Conservation (phyloP, 2,797 vertebrate species). For the Aldrovandia affinis region DNA sequence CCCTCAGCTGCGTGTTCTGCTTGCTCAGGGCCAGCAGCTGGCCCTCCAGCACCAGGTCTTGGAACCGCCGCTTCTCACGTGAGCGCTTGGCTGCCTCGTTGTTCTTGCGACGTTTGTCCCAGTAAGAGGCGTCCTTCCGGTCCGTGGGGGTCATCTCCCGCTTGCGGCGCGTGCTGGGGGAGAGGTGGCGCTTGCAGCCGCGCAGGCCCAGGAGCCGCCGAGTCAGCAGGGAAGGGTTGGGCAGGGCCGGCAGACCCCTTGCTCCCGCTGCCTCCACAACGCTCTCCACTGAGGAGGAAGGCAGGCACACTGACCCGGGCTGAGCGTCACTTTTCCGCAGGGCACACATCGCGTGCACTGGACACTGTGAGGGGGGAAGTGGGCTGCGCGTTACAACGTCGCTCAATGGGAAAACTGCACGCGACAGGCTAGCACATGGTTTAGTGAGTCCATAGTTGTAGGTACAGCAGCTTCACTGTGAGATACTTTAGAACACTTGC, state of each 20-base stretch:
- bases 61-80: slow-evolving; percentile 76
- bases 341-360: slow-evolving; percentile 48
- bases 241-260: slow-evolving; percentile 5
- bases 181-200: slow-evolving; percentile 29
- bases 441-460: too few species aligned
- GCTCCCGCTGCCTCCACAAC: slow-evolving; percentile 23
- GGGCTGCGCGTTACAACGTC: not conserved
- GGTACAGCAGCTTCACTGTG: too few species aligned
- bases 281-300: slow-evolving; percentile 49
- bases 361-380: not conserved
- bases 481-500: too few species aligned
- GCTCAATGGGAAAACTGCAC: not conserved
- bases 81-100: slow-evolving; percentile 88
- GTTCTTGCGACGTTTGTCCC: slow-evolving; percentile 88
- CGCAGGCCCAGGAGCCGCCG: slow-evolving; percentile 51
- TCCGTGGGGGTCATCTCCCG: slow-evolving; percentile 68
- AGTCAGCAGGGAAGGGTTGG: slow-evolving; percentile 42
- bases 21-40: slow-evolving; percentile 68
- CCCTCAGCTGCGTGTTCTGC: slow-evolving; percentile 68
- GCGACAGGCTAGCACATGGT: too few species aligned
- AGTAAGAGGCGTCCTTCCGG: slow-evolving; percentile 85
- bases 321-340: slow-evolving; percentile 28
- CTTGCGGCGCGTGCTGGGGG: slow-evolving; percentile 55
- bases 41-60: slow-evolving; percentile 67
- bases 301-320: slow-evolving; percentile 25